phyloP scores from a whole-genome alignment of 23 tunicate species.

The Phallusia fumigata region DNA sequence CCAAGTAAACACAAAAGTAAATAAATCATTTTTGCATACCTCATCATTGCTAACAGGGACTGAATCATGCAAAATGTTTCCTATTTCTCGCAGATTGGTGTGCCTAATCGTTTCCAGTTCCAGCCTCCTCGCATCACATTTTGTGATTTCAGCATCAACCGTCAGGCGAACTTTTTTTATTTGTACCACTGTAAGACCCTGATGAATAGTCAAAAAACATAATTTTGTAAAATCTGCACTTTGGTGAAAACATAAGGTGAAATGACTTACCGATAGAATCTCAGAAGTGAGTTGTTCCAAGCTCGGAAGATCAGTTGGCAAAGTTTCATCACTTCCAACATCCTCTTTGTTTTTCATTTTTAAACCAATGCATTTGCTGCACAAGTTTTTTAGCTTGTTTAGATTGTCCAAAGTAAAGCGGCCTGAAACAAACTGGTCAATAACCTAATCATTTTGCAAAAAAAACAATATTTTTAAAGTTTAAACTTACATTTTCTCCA shows the following conservation, averaged over 20 bases:
- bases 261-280: slow-evolving; percentile 12
- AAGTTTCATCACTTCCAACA: slow-evolving; percentile 53
- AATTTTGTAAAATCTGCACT: not conserved
- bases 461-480: not conserved
- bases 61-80: slow-evolving; percentile 82
- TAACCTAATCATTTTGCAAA: not conserved
- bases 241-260: not conserved
- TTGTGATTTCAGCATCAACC: slow-evolving; percentile 65
- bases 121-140: slow-evolving; percentile 47
- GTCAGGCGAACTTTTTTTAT: slow-evolving; percentile 55
- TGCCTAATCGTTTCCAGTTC: slow-evolving; percentile 60
- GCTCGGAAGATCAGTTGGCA: slow-evolving; percentile 70
- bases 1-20: slow-evolving; percentile 26
- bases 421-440: slow-evolving; percentile 26
- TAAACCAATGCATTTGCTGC: slow-evolving; percentile 92
- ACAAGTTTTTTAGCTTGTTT: slow-evolving; percentile 84
- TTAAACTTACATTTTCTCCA: slow-evolving; percentile 94
- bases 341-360: slow-evolving; percentile 97
- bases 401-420: slow-evolving; percentile 74
- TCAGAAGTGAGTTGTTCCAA: slow-evolving; percentile 54
- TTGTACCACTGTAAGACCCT: slow-evolving; percentile 63
- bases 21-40: slow-evolving; percentile 31
- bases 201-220: not conserved
- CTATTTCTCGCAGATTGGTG: slow-evolving; percentile 64
- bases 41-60: slow-evolving; percentile 90